Base-by-base conservation (phyloP, 2,113 vertebrate species). In the Pseudorectes ferrugineus region DNA sequence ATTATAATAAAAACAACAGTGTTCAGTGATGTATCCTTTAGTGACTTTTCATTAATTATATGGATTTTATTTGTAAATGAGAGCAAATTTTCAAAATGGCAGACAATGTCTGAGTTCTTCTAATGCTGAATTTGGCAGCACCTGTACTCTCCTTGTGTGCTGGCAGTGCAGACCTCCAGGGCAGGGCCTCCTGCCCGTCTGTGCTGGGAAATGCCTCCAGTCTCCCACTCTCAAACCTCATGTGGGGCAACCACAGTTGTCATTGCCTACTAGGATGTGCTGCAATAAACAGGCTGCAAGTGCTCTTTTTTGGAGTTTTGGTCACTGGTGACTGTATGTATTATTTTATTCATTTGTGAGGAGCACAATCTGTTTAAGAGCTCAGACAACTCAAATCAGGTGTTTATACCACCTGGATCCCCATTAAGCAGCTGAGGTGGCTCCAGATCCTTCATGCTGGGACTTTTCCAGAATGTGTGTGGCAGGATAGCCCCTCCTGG, bases 41-140 rank as follows among this genome's bases (percentile, higher is more conserved):
- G 74, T 79, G 87, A 45, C 62, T 93, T 96, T 93, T 88, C 76
- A 86, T 96, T 95, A 96, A 80, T 88, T 92, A 91, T 49, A 29
- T 86, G 80, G 52, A 93, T 97, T 96, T 92, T 51, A 92, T 95
- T 89, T 86, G 81, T 92, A 94, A 97, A 97, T 75, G 62, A 72
- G 22, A 95, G 54, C 76, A 96, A 91, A 79, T 72, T 95, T 97
- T 88, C 57, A 87, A 94, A 92, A 72, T 55, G 31, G 68, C 83
- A 92, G 89, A 83, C 67, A 89, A 20, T 40, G 20, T 43, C 52
- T 43, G 70, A n/a, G 10, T 66, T 87, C 23, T 86, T 88, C 65
- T 31, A 42, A 61, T 28, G 18, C 62, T 89, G 25, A 48, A 33
- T 88, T 76, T 79, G 52, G 43, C 52, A 62, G 72, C 23, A 35